These are phyloP conservation scores for Margaritifera margaritifera DNA, from an alignment of 2,888 invertebrate genomes.

Conservation along the genomic window DNA sequence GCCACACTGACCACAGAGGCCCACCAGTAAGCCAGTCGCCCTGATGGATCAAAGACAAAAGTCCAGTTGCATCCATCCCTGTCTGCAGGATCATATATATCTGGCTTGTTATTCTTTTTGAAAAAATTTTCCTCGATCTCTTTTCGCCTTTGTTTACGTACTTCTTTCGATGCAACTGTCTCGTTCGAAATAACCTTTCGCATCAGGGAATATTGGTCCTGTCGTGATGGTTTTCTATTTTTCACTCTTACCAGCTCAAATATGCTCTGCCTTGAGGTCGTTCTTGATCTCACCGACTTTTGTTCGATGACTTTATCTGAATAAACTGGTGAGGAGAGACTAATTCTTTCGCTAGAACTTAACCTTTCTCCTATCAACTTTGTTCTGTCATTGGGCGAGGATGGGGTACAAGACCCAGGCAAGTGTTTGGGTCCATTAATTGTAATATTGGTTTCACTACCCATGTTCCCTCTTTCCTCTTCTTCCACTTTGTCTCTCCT, in stretches of 20 bases:
- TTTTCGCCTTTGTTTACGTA: slow-evolving; percentile 70
- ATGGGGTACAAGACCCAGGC: slow-evolving; percentile 73
- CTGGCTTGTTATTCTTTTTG: slow-evolving; percentile 60
- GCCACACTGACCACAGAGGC: slow-evolving; percentile 71
- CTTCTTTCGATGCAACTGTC: slow-evolving; percentile 78
- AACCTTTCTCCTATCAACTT: slow-evolving; percentile 75
- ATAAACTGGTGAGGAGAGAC: slow-evolving; percentile 72
- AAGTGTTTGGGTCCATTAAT: slow-evolving; percentile 78
- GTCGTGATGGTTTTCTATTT: slow-evolving; percentile 81
- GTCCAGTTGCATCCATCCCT: slow-evolving; percentile 81
- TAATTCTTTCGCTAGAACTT: slow-evolving; percentile 76
- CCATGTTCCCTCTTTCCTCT: slow-evolving; percentile 19
- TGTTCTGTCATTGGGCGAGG: slow-evolving; percentile 49
- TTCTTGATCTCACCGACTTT: slow-evolving; percentile 71
- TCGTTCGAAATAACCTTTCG: slow-evolving; percentile 77
- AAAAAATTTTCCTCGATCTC: slow-evolving; percentile 73
- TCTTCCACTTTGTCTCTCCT: slow-evolving; percentile 77
- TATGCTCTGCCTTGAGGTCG: slow-evolving; percentile 79
- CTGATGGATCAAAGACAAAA: slow-evolving; percentile 98
- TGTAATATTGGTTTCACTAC: slow-evolving; percentile 28
- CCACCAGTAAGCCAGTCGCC: slow-evolving; percentile 80
- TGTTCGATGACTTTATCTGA: slow-evolving; percentile 69
- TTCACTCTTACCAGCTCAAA: slow-evolving; percentile 85
- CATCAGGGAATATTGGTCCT: slow-evolving; percentile 75
- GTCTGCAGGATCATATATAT: slow-evolving; percentile 63